Conservation (phyloP, 2,797 vertebrate genomes). For the Anisognathus igniventris region DNA sequence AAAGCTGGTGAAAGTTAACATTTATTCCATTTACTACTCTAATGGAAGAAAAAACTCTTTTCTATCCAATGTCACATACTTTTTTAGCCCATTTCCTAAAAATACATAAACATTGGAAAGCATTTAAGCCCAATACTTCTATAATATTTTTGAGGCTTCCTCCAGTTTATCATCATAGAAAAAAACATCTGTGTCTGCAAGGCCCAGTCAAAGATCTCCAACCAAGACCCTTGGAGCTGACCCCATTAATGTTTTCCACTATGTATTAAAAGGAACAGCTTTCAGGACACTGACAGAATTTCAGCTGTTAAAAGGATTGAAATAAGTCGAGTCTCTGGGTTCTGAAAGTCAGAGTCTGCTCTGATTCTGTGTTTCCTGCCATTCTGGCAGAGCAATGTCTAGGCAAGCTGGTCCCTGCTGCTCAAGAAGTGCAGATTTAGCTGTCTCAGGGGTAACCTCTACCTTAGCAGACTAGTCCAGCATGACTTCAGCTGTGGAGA, state of each 20-base stretch:
- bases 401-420: neutral
- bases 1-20: neutral
- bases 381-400: neutral
- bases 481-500: neutral
- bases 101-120: neutral
- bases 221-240: neutral
- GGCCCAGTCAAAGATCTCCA: neutral
- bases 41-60: neutral
- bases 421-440: neutral
- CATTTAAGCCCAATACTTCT: neutral
- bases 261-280: neutral
- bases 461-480: neutral
- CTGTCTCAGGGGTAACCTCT: neutral
- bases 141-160: neutral
- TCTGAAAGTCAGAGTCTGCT: neutral
- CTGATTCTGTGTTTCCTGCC: neutral
- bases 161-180: neutral
- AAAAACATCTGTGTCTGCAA: fast-evolving
- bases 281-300: neutral
- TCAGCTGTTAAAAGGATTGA: neutral
- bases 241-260: neutral
- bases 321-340: neutral
- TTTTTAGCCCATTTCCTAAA: neutral
- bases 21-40: neutral
- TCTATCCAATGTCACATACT: neutral